Conservation (phyloP, 2,888 invertebrate species). For the Cheilosia vulpina region DNA sequence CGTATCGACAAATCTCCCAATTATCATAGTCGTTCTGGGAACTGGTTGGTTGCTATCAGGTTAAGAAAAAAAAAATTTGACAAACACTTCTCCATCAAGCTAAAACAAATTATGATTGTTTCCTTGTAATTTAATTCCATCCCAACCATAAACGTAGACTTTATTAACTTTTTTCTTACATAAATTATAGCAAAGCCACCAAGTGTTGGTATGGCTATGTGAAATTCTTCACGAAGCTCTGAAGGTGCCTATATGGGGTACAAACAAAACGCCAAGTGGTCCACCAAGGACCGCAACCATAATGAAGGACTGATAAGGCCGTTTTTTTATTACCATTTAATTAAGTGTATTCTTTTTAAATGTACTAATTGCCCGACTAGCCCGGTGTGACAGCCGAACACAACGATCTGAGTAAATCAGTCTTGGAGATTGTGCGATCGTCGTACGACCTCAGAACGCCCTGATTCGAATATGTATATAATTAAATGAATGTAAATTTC, state of each 20-base stretch:
- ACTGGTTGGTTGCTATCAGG: constrained; percentile 21
- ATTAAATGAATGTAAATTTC: constrained; percentile 69
- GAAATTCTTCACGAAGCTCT: constrained; percentile 1
- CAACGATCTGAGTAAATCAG: constrained; percentile 23
- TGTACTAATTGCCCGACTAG: constrained; percentile 69
- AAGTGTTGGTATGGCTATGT: constrained; percentile 21
- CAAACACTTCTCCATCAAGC: background rate
- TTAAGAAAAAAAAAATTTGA: background rate
- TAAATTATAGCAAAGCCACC: constrained; percentile 49
- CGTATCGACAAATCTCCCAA: constrained; percentile 2
- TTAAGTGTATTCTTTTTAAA: constrained; percentile 67
- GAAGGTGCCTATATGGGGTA: background rate
- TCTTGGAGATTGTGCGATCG: constrained; percentile 5
- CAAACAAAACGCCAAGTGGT: no score
- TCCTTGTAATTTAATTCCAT: constrained; percentile 59
- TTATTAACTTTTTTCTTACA: constrained; percentile 48
- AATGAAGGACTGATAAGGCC: constrained; percentile 31
- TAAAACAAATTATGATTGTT: constrained; percentile 56
- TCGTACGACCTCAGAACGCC: constrained; percentile 16
- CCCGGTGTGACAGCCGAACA: constrained; percentile 42
- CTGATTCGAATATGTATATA: constrained; percentile 49
- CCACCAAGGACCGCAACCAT: background rate
- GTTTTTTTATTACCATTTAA: constrained; percentile 70
- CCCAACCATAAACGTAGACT: constrained; percentile 52
- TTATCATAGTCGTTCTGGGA: constrained; percentile 51